Base-by-base conservation (phyloP, 1,140 invertebrate species). In the Anastrepha obliqua region DNA sequence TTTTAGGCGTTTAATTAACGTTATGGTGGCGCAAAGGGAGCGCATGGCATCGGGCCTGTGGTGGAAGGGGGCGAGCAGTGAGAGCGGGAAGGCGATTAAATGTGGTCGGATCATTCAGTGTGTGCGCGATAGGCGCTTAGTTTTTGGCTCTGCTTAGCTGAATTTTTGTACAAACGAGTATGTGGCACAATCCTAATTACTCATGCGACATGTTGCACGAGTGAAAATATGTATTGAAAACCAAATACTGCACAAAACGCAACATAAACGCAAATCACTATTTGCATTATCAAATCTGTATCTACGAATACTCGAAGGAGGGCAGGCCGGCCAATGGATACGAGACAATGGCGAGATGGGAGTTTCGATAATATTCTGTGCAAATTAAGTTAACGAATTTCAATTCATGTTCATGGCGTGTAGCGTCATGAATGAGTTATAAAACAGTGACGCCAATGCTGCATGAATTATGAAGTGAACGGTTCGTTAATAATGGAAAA, bases 31-130 rank as follows among this genome's bases (percentile, higher is more conserved):
- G 51, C 51, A 55, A 55, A 55, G 51, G 51, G 13, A 74, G 7
- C 7, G 44, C 42, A 74, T 4, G 17, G 17, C 64, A 55, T 47
- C 0, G 3, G 13, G 47, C 1, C 9, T 4, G n/a, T n/a, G 29
- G 17, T 81, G 20, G 2, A 51, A 1, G 6, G 11, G n/a, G 6
- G 6, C 2, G 74, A 55, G 6, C 74, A 29, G 29, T 9, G n/a
- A 62, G n/a, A 62, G 17, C 29, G 64, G 39, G 51, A 6, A 55
- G 51, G 51, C 3, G 51, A 5, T 42, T 20, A 81, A n/a, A 5
- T 70, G 74, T 55, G 47, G 74, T 81, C 74, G 13, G n/a, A 81
- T 81, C 51, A 81, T 58, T 81, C 51, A 81, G 55, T 42, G 55
- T 58, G 51, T 55, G 47, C 74, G 47, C 47, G 11, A 81, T 81